phyloP scores from a whole-genome alignment of 2,888 invertebrate species.

The Pilophorus perplexus region DNA sequence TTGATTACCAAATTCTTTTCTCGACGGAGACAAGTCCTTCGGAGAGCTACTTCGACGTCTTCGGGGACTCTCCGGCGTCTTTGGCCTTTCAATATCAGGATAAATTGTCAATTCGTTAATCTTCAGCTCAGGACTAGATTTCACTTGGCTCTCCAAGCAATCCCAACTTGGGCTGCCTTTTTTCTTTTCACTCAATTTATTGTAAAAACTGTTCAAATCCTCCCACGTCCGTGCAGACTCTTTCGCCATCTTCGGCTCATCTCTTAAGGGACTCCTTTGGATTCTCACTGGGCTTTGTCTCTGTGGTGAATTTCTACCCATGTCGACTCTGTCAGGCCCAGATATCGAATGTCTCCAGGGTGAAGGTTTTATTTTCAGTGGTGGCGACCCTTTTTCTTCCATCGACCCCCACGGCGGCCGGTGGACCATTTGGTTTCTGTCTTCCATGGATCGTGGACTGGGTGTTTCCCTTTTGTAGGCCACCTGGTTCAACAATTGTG shows the following conservation, averaged over 20 bases:
- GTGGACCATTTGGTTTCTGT: too few relatives aligned
- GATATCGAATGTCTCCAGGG: slow-evolving; percentile 37
- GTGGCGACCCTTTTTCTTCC: slow-evolving; percentile 31
- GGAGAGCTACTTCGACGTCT: slow-evolving; percentile 19
- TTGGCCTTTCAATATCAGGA: slow-evolving; percentile 4
- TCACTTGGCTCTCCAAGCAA: slow-evolving; percentile 20
- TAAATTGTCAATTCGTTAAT: slow-evolving; percentile 30
- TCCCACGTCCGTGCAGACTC: slow-evolving; percentile 36
- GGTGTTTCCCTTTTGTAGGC: slow-evolving; percentile 24
- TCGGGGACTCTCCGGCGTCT: slow-evolving; percentile 26
- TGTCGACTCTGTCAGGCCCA: slow-evolving; percentile 1
- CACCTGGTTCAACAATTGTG: slow-evolving; percentile 18
- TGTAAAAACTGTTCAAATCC: slow-evolving; percentile 34
- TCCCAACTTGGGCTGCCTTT: slow-evolving; percentile 29
- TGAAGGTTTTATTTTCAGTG: slow-evolving; percentile 23
- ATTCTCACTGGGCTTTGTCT: slow-evolving; percentile 24
- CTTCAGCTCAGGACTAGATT: slow-evolving; percentile 37
- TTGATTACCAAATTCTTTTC: slow-evolving; percentile 29
- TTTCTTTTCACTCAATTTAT: slow-evolving; percentile 18
- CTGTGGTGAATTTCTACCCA: slow-evolving; percentile 20
- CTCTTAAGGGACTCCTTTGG: slow-evolving; percentile 27
- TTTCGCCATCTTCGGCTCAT: slow-evolving; percentile 1
- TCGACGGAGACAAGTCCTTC: slow-evolving; percentile 34
- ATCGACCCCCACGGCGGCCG: slow-evolving; percentile 40
- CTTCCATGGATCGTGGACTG: slow-evolving; percentile 28